Base-by-base conservation (phyloP, 2,113 vertebrate species). In the Ictalurus furcatus region DNA sequence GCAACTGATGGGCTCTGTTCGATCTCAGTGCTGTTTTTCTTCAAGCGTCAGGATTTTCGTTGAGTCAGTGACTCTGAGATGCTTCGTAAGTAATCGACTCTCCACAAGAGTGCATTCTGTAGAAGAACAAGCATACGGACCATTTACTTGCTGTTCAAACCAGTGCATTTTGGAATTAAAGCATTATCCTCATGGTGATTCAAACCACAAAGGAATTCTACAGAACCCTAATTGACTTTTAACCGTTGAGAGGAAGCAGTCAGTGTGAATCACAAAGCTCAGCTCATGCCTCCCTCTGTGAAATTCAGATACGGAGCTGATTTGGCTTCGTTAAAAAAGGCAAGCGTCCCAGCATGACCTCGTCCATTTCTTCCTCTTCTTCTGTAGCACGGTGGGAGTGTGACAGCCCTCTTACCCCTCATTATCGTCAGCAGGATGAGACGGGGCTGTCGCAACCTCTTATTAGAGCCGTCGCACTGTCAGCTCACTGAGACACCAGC, bases 391-490 rank as follows among this genome's bases (percentile, higher is more conserved):
- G 61, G 85, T 87, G 92, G 80, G 89, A 85, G 82, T 92, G 87
- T 8, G 37, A 30, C 69, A 81, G 78, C 80, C 76, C 71, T 81
- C 61, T 81, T 44, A 87, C 52, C 90, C 85, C 84, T 91, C 74
- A 90, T 92, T 92, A 92, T 59, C 61, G 52, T 87, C 85, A 90
- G 82, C 34, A 17, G 91, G 88, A 89, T 85, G 89, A 90, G 87
- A 78, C 80, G 54, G 34, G 52, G 79, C 69, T 44, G 59, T 86
- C 59, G 9, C 56, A 90, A 12, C n/a, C 58, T 73, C 44, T 93
- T 86, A 94, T 94, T 94, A 94, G 44, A 89, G 90, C 84, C 80
- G 92, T 91, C 84, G 79, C 88, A 25, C 88, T 91, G 88, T 92
- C 90, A 90, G 83, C 80, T 88, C n/a, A 63, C 25, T 89, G 25